Evolutionary conservation across 2,113 vertebrate species (phyloP), one percentile per base, ranked within the genome.

Genomic region (Nothoprocta pentlandii): DNA sequence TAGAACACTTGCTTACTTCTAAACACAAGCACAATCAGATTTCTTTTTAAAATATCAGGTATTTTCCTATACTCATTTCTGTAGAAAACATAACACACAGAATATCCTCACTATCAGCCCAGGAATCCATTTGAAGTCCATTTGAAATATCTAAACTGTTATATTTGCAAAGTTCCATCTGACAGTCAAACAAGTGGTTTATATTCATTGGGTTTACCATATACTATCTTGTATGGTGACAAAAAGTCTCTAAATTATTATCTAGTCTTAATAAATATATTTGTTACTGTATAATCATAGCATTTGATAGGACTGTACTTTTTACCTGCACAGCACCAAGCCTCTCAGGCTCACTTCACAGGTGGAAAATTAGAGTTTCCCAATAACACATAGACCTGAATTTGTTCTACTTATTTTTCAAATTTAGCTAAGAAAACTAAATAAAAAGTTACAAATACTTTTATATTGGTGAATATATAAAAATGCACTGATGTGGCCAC

Each of bases 251-350:
- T 94, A 66, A 46, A 74, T 68, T 88, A 90, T 80, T 74, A 85
- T 70, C 51, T 34, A 49, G 59, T 47, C 3, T 0, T 42, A 71
- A 77, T 14, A 82, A 78, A 8, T 23, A 67, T 63, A 91, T 82
- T 85, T 63, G 63, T 44, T 85, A 67, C 59, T 83, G 25, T 58
- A 53, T n/a, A 80, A n/a, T 54, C 28, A 69, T 66, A 91, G 42
- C 56, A 71, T 70, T 90, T 92, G 80, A 77, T 44, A 92, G 78
- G 28, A 34, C 47, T 75, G 53, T 36, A 79, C 47, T 91, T 91
- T 87, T 91, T 39, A 80, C 90, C 75, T 84, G 21, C 28, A 23
- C n/a, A 84, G 25, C 42, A 67, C 22, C 83, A 79, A 79, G 75
- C 12, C 22, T 25, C 34, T 81, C 34, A 39, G 61, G 61, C 89